phyloP scores from a whole-genome alignment of 2,797 vertebrate genomes.

The Crenichthys baileyi region DNA sequence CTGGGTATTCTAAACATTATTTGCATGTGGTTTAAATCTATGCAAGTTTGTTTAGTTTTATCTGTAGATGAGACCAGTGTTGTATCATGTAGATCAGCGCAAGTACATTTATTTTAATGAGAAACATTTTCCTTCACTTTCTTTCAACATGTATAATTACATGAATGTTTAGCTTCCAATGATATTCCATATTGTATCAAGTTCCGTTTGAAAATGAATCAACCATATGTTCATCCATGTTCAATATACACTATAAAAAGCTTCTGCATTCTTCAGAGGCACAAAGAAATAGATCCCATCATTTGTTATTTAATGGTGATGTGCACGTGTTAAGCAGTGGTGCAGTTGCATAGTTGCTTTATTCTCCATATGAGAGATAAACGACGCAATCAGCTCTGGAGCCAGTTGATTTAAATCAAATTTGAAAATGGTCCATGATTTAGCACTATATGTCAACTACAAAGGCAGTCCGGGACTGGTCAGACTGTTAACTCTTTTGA shows the following conservation, averaged over 20 bases:
- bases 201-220: background rate
- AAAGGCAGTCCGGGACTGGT: conserved; percentile 44
- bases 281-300: background rate
- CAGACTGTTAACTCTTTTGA: conserved; percentile 59
- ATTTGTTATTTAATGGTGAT: conserved; percentile 16
- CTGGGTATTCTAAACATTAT: background rate
- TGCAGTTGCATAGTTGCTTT: conserved; percentile 25
- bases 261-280: background rate
- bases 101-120: conserved; percentile 2
- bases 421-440: conserved; percentile 55
- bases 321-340: conserved; percentile 22
- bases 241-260: background rate
- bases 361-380: conserved; percentile 37
- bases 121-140: background rate
- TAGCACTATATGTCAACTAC: conserved; percentile 48
- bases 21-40: background rate
- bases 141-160: background rate
- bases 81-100: background rate
- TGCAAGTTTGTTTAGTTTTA: background rate
- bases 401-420: conserved; percentile 43
- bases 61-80: background rate
- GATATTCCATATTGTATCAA: background rate
- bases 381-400: conserved; percentile 27
- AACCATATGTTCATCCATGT: background rate
- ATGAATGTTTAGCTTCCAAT: conserved; percentile 1